Evolutionary conservation across 2,888 invertebrate species (phyloP).

Genomic region (Drosophila macrospina): DNA sequence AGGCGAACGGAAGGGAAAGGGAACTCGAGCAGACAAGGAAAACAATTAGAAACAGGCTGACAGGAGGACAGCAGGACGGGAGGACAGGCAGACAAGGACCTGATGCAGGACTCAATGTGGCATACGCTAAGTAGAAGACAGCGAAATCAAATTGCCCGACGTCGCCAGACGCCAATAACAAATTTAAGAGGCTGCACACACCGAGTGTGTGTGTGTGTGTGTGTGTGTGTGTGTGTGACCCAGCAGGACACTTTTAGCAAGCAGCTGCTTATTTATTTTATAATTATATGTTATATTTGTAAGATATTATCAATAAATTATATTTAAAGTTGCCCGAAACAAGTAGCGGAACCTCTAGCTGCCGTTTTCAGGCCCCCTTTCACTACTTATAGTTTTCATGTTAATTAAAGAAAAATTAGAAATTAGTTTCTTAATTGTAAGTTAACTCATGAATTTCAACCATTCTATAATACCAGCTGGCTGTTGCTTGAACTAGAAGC

Average conservation of each 20-base stretch:
- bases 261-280: too few relatives aligned
- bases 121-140: conserved; percentile 52
- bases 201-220: conserved; percentile 4
- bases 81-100: conserved; percentile 41
- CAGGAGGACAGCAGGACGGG: conserved; percentile 36
- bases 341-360: not conserved
- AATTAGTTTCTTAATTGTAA: not conserved
- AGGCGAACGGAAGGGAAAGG: conserved; percentile 12
- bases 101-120: conserved; percentile 48
- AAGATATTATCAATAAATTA: too few relatives aligned
- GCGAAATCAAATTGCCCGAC: conserved; percentile 54
- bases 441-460: too few relatives aligned
- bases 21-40: conserved; percentile 36
- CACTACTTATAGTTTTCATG: too few relatives aligned
- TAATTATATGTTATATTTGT: too few relatives aligned
- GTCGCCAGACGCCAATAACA: conserved; percentile 57
- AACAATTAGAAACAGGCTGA: conserved; percentile 55
- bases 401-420: not conserved
- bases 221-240: too few relatives aligned
- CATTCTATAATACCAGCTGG: too few relatives aligned
- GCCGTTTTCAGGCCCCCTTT: not conserved
- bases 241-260: conserved; percentile 8
- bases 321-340: not conserved
- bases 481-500: too few relatives aligned
- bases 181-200: conserved; percentile 41